Conservation (phyloP, 2,797 vertebrate genomes). For the Xenentodon cancila region DNA sequence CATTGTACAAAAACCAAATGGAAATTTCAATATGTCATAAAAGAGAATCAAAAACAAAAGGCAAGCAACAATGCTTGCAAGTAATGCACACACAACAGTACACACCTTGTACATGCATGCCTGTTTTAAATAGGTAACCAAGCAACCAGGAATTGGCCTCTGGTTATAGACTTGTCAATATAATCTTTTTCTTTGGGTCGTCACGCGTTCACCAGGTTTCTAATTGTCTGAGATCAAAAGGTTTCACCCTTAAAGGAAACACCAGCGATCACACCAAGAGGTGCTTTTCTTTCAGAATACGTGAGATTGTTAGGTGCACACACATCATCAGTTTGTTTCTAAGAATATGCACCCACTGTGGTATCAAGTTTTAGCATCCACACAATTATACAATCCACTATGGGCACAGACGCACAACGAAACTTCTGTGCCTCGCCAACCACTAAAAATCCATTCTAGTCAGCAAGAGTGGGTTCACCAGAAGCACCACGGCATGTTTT, state of each 20-base stretch:
- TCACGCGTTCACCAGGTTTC: slow-evolving; percentile 38
- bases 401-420: too few relatives aligned
- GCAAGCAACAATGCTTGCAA: slow-evolving; percentile 43
- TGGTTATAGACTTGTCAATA: slow-evolving; percentile 73
- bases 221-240: slow-evolving; percentile 19
- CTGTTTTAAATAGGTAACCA: slow-evolving; percentile 80
- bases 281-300: too few relatives aligned
- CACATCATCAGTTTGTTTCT: too few relatives aligned
- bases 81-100: slow-evolving; percentile 16
- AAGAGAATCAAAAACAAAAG: slow-evolving; percentile 18
- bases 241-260: slow-evolving; percentile 35
- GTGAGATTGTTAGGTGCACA: too few relatives aligned
- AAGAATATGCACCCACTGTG: too few relatives aligned
- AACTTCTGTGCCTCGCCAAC: too few relatives aligned
- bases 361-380: too few relatives aligned
- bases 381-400: too few relatives aligned
- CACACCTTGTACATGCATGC: slow-evolving; percentile 43
- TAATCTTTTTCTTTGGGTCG: slow-evolving; percentile 61
- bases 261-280: not conserved
- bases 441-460: too few relatives aligned
- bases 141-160: slow-evolving; percentile 74
- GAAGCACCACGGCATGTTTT: too few relatives aligned
- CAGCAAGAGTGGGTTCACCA: too few relatives aligned
- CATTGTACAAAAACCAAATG: slow-evolving; percentile 7
- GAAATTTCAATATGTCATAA: slow-evolving; percentile 4